phyloP scores from a whole-genome alignment of 2,113 vertebrate genomes.

The Heterotis niloticus region DNA sequence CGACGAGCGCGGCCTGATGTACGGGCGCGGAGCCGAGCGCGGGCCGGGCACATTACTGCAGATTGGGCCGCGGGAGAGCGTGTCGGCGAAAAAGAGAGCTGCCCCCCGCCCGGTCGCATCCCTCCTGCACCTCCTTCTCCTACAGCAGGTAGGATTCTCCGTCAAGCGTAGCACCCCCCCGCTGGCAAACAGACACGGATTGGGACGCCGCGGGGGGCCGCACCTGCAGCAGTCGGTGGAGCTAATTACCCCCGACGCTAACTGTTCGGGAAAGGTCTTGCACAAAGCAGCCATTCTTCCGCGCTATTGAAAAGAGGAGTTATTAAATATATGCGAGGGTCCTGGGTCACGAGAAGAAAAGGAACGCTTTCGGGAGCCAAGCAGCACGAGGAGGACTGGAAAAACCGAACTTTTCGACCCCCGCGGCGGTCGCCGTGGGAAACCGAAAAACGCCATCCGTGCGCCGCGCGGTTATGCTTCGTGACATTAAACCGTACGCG shows the following conservation, averaged over 20 bases:
- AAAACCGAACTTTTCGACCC: no score
- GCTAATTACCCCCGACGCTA: not conserved
- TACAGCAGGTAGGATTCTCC: not conserved
- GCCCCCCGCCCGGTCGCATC: no score
- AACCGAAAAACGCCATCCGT: no score
- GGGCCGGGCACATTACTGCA: conserved; percentile 43
- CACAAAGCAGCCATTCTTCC: not conserved
- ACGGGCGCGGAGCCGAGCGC: conserved; percentile 22
- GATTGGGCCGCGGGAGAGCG: conserved; percentile 27
- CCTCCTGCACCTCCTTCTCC: not conserved
- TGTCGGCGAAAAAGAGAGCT: not conserved
- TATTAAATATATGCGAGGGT: no score
- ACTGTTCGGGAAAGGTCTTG: not conserved
- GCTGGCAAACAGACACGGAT: conserved; percentile 9
- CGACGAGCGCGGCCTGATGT: conserved; percentile 46
- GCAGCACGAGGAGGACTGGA: no score
- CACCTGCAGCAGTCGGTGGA: not conserved
- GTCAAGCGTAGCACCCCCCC: not conserved
- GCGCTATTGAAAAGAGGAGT: not conserved
- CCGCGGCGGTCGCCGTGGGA: no score
- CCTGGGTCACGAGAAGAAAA: no score
- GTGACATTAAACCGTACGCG: no score
- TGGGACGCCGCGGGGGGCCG: not conserved
- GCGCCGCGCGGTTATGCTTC: no score
- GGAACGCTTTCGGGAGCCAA: no score